Conservation (phyloP, 2,888 invertebrate genomes). For the Lissocephala sabroskyi region DNA sequence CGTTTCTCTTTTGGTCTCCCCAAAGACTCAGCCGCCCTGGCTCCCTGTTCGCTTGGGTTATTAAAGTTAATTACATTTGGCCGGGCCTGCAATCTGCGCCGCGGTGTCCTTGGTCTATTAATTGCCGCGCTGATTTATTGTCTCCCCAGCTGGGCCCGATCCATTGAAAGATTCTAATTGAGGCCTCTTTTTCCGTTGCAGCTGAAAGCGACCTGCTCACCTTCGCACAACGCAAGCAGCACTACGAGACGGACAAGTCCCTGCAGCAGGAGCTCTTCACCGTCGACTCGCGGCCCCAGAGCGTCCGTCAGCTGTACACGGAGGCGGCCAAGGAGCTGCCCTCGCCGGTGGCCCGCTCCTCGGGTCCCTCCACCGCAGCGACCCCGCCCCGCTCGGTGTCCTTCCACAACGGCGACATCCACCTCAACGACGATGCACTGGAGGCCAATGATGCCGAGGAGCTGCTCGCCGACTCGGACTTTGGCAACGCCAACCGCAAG, state of each 20-base stretch:
- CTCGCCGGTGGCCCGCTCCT: constrained; percentile 52
- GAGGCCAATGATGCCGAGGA: constrained; percentile 72
- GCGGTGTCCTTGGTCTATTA: constrained; percentile 55
- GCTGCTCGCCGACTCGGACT: constrained; percentile 86
- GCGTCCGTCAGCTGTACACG: constrained; percentile 84
- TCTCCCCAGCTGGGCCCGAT: constrained; percentile 14
- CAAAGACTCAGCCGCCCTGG: too few relatives aligned
- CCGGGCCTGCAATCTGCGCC: constrained; percentile 51
- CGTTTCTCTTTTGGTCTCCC: too few relatives aligned
- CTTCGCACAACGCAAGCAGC: constrained; percentile 85
- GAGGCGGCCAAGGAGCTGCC: constrained; percentile 77
- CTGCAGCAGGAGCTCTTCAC: constrained; percentile 84
- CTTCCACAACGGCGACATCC: constrained; percentile 45
- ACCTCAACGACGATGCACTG: constrained; percentile 35
- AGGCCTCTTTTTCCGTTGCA: constrained; percentile 75
- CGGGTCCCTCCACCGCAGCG: constrained; percentile 19
- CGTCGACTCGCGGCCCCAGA: constrained; percentile 81
- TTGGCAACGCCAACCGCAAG: constrained; percentile 80
- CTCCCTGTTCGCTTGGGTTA: constrained; percentile 34
- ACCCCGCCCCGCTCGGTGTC: constrained; percentile 48
- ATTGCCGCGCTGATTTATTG: constrained; percentile 54
- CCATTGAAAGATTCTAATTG: too few relatives aligned
- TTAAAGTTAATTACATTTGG: constrained; percentile 65
- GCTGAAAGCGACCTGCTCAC: constrained; percentile 93
- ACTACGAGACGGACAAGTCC: constrained; percentile 82